phyloP scores from a whole-genome alignment of 2,113 vertebrate species.

The Cebidichthys violaceus region DNA sequence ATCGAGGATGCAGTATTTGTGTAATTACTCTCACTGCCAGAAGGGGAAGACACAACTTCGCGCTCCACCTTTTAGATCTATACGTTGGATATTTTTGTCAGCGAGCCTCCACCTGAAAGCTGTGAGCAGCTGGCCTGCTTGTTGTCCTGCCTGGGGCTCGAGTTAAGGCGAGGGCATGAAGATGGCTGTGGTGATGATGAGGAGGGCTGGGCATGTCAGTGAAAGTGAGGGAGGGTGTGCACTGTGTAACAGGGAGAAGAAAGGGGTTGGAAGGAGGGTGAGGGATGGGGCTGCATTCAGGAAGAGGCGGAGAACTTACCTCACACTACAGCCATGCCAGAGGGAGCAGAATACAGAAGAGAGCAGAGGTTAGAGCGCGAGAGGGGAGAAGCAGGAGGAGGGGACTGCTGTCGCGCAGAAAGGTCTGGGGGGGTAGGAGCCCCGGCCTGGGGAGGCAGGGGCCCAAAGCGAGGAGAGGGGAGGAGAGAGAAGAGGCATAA shows the following conservation, averaged over 20 bases:
- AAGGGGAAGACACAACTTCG: not conserved
- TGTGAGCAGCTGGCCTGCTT: slow-evolving; percentile 55
- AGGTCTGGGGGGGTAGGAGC: slow-evolving; percentile 86
- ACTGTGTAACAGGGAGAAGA: slow-evolving; percentile 42
- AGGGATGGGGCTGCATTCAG: slow-evolving; percentile 71
- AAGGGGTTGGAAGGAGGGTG: slow-evolving; percentile 32
- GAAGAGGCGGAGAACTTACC: slow-evolving; percentile 91
- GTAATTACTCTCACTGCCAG: not conserved
- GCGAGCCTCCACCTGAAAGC: slow-evolving; percentile 62
- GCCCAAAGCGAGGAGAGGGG: slow-evolving; percentile 84
- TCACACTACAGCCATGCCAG: slow-evolving; percentile 98
- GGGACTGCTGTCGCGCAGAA: slow-evolving; percentile 95
- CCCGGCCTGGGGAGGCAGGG: slow-evolving; percentile 85
- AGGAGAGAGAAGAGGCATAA: slow-evolving; percentile 84
- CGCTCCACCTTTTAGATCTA: not conserved
- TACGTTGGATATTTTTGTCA: slow-evolving; percentile 30
- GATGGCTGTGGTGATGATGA: slow-evolving; percentile 62
- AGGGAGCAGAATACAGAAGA: slow-evolving; percentile 99
- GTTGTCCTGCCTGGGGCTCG: slow-evolving; percentile 57
- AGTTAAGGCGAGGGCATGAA: slow-evolving; percentile 55
- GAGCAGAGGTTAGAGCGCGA: slow-evolving; percentile 98
- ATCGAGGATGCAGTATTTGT: not conserved
- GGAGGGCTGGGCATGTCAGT: slow-evolving; percentile 44
- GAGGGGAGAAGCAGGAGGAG: slow-evolving; percentile 93
- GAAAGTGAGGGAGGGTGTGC: slow-evolving; percentile 48